phyloP scores from a whole-genome alignment of 2,888 invertebrate species.

The Cylloceria caligata region DNA sequence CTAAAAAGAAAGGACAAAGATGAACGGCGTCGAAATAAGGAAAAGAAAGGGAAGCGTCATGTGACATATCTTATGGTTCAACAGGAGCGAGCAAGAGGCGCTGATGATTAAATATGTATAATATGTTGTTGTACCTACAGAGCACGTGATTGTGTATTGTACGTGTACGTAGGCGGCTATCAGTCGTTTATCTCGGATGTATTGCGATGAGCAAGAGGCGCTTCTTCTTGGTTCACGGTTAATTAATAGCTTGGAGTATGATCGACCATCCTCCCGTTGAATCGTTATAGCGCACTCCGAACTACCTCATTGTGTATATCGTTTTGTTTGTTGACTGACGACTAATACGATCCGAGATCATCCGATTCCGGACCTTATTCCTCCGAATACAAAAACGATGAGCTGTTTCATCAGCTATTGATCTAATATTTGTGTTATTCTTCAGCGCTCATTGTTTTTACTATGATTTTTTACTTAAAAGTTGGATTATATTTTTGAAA shows the following conservation, averaged over 20 bases:
- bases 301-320: constrained; percentile 64
- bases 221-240: constrained; percentile 72
- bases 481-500: too few species aligned
- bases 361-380: constrained; percentile 34
- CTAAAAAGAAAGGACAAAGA: constrained; percentile 4
- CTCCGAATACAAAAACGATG: not conserved
- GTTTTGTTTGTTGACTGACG: constrained; percentile 73
- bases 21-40: not conserved
- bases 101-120: constrained; percentile 22
- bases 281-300: constrained; percentile 42
- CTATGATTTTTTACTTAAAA: too few species aligned
- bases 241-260: constrained; percentile 74
- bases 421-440: too few species aligned
- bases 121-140: not conserved
- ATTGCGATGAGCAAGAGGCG: constrained; percentile 71
- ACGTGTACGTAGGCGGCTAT: constrained; percentile 76
- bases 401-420: not conserved
- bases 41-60: constrained; percentile 16
- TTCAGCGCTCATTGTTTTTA: too few species aligned
- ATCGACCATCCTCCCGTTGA: constrained; percentile 27
- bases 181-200: constrained; percentile 65
- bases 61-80: constrained; percentile 13
- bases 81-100: constrained; percentile 5
- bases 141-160: not conserved
- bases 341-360: constrained; percentile 67